Conservation (phyloP, 1,140 invertebrate species). For the Antheraea mylitta region DNA sequence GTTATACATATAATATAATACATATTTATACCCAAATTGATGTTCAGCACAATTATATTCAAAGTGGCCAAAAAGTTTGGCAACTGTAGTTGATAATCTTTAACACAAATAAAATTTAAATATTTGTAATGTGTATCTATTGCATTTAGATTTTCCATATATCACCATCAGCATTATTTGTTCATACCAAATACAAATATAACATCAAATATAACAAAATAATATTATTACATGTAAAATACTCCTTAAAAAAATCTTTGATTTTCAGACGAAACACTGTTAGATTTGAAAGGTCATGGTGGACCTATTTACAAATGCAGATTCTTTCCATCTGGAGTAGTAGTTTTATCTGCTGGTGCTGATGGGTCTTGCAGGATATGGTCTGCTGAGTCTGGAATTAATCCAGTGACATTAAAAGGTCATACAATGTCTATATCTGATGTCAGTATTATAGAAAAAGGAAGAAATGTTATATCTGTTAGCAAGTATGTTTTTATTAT, state of each 20-base stretch:
- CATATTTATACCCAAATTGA: too few relatives aligned
- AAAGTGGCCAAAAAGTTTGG: too few relatives aligned
- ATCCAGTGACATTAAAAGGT: slow-evolving; percentile 83
- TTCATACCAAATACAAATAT: too few relatives aligned
- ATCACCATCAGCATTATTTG: too few relatives aligned
- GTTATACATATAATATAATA: too few relatives aligned
- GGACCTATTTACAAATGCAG: slow-evolving; percentile 85
- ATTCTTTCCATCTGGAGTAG: slow-evolving; percentile 87
- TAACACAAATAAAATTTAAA: too few relatives aligned
- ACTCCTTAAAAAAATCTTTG: neutral
- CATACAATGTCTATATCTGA: slow-evolving; percentile 84
- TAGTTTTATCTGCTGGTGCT: slow-evolving; percentile 83
- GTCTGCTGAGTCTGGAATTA: slow-evolving; percentile 84
- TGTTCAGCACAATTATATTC: too few relatives aligned
- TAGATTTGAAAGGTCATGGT: slow-evolving; percentile 83
- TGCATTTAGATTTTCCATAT: too few relatives aligned
- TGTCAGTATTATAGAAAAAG: slow-evolving; percentile 84
- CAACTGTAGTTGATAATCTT: too few relatives aligned
- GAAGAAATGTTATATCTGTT: slow-evolving; percentile 86
- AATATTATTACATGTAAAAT: too few relatives aligned
- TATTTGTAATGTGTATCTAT: too few relatives aligned
- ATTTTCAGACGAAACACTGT: slow-evolving; percentile 72
- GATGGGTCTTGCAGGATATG: slow-evolving; percentile 86
- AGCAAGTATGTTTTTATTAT: slow-evolving; percentile 72
- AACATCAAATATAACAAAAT: too few relatives aligned